Percentiles rank a stretch among this genome's conserved stretches.
These are phyloP conservation scores for Prorops nasuta DNA, from an alignment of 1,140 invertebrate species.

Conservation along the genomic window DNA sequence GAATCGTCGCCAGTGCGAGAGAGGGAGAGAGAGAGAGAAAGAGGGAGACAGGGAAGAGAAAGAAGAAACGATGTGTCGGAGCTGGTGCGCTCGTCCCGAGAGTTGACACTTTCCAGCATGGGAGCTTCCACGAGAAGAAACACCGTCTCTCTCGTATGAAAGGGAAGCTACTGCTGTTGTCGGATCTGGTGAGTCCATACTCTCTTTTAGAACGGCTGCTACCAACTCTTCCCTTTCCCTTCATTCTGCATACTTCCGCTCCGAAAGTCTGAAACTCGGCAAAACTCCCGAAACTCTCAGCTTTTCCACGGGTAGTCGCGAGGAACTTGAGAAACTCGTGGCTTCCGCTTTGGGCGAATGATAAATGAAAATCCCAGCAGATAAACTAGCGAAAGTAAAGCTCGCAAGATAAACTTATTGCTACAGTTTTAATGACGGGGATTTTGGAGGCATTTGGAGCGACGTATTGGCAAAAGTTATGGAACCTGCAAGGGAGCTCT, in stretches of 20 bases:
- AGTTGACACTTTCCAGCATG: conserved; percentile 29
- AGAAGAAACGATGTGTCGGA: conserved; percentile 18
- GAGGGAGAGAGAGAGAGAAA: conserved; percentile 15
- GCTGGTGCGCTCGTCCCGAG: conserved; percentile 12
- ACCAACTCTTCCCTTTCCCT: neutral
- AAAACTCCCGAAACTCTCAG: too few relatives aligned
- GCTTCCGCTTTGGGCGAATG: too few relatives aligned
- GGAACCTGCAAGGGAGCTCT: too few relatives aligned
- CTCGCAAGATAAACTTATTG: too few relatives aligned
- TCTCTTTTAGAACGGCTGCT: conserved; percentile 2
- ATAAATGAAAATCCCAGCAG: too few relatives aligned
- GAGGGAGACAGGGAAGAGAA: too few relatives aligned
- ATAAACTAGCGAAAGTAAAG: too few relatives aligned
- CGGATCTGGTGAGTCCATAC: conserved; percentile 28
- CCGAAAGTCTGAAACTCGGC: too few relatives aligned
- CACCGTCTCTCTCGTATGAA: conserved; percentile 15
- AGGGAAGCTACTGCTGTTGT: conserved; percentile 21
- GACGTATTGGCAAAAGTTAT: too few relatives aligned
- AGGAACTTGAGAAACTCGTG: neutral
- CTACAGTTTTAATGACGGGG: too few relatives aligned
- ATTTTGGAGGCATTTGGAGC: too few relatives aligned
- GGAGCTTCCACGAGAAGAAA: conserved; percentile 14
- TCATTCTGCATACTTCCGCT: too few relatives aligned
- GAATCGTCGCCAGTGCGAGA: conserved; percentile 17
- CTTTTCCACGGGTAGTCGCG: neutral